These are phyloP conservation scores for Diachrysia chrysitis DNA, from an alignment of 2,888 invertebrate species.

Conservation along the genomic window DNA sequence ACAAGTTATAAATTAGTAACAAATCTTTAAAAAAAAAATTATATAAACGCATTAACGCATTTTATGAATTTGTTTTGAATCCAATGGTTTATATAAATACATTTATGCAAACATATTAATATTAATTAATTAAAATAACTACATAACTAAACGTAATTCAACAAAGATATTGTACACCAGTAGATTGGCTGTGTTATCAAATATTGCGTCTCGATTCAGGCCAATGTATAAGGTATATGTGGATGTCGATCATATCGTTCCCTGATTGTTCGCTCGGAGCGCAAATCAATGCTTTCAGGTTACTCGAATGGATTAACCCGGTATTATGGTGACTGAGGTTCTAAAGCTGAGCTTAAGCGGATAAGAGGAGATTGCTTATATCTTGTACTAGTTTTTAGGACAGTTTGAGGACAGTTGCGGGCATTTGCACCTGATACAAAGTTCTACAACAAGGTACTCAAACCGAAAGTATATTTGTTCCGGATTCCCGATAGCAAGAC, in stretches of 20 bases:
- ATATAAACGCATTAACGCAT: too few relatives aligned
- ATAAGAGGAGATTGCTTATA: neutral
- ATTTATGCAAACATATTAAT: too few relatives aligned
- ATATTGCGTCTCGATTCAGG: conserved; percentile 50
- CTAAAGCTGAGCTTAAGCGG: conserved; percentile 3
- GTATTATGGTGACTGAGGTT: conserved; percentile 35
- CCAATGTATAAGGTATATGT: conserved; percentile 43
- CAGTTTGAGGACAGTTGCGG: too few relatives aligned
- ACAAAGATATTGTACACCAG: conserved; percentile 40
- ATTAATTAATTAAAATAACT: neutral
- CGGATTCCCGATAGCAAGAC: too few relatives aligned
- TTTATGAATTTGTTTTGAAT: too few relatives aligned
- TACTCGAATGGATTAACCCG: conserved; percentile 27
- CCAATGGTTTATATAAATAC: too few relatives aligned
- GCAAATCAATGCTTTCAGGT: conserved; percentile 41
- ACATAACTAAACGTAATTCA: conserved; percentile 16
- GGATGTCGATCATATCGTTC: conserved; percentile 44
- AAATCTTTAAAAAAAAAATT: too few relatives aligned
- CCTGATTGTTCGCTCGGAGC: conserved; percentile 45
- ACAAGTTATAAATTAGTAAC: too few relatives aligned
- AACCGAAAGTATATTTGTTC: too few relatives aligned
- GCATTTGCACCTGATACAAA: too few relatives aligned
- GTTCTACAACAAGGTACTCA: too few relatives aligned
- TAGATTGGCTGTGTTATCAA: conserved; percentile 54
- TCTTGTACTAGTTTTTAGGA: neutral